Base-by-base conservation (phyloP, 1,140 invertebrate genomes). In the Halyomorpha halys region DNA sequence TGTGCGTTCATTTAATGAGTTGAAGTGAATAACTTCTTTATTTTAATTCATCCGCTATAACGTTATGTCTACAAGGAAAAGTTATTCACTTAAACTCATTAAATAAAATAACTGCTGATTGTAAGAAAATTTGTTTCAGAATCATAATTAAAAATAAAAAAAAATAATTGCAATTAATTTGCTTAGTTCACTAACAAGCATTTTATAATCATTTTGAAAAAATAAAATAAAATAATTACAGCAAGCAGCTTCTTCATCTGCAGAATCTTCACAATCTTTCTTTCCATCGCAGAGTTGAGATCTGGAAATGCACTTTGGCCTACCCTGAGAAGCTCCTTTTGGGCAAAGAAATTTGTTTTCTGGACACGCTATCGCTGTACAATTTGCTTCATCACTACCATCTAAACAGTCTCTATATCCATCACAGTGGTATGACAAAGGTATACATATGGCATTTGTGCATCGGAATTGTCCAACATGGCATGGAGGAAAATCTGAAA, bases 321-420 rank as follows among this genome's bases (percentile, higher is more conserved):
- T 79, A 6, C 84, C 85, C 15, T 80, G 82, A 0, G 78, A 74
- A 0, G 79, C 81, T 21, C 89, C 84, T 72, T 86, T 81, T 0
- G 91, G 89, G 73, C 94, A 97, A 15, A 92, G 80, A 76, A 93
- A 97, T 77, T 95, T 94, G 68, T 91, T 87, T 65, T 90, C 89
- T 13, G 91, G 89, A 78, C 95, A 98, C 16, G 87, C 84, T 54
- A 93, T 89, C 19, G 85, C 81, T 14, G 87, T 90, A 75, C 94
- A 97, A 75, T 92, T 91, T 59, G 83, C 82, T 74, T 97, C 94
- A 73, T 97, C 94, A 11, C 85, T 87, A 30, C 87, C 87, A 70
- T 96, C 94, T 0, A 82, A 79, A 73, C 91, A 94, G 72, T 94
- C 91, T 62, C 83, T 80, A 73, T 88, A 87, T 14, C 87, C 87